Percentiles rank a stretch among this genome's conserved stretches.
Evolutionary conservation across 2,888 invertebrate genomes (phyloP).

Genomic region (Pollenia amentaria): DNA sequence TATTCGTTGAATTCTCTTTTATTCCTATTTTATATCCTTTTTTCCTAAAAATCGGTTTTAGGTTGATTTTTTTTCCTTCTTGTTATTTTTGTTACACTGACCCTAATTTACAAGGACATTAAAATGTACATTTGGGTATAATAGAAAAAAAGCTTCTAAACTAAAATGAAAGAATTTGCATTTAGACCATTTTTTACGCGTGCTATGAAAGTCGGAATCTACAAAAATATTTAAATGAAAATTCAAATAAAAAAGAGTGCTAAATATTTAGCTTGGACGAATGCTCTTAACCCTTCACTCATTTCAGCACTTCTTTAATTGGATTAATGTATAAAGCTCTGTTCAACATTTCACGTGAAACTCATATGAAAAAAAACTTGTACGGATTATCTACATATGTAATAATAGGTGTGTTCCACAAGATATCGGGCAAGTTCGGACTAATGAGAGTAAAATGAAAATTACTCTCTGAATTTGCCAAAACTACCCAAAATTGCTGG

Average conservation of each 20-base stretch:
- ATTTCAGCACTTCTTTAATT: no score
- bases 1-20: conserved; percentile 3
- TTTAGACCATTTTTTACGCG: conserved; percentile 7
- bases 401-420: no score
- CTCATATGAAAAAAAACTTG: no score
- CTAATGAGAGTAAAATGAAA: no score
- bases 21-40: conserved; percentile 19
- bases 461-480: no score
- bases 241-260: neutral
- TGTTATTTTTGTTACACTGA: conserved; percentile 43
- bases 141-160: conserved; percentile 1
- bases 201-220: neutral
- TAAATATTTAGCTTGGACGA: no score
- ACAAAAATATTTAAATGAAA: conserved; percentile 12
- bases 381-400: no score
- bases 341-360: no score
- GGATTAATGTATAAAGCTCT: no score
- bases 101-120: conserved; percentile 66
- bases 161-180: conserved; percentile 36
- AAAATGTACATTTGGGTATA: conserved; percentile 41
- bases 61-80: neutral
- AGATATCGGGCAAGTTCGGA: no score
- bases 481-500: no score
- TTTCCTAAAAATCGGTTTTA: neutral
- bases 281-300: no score